Percentiles rank a stretch among this genome's conserved stretches.
phyloP scores from a whole-genome alignment of 2,113 vertebrate species.

The Caranx ignobilis region DNA sequence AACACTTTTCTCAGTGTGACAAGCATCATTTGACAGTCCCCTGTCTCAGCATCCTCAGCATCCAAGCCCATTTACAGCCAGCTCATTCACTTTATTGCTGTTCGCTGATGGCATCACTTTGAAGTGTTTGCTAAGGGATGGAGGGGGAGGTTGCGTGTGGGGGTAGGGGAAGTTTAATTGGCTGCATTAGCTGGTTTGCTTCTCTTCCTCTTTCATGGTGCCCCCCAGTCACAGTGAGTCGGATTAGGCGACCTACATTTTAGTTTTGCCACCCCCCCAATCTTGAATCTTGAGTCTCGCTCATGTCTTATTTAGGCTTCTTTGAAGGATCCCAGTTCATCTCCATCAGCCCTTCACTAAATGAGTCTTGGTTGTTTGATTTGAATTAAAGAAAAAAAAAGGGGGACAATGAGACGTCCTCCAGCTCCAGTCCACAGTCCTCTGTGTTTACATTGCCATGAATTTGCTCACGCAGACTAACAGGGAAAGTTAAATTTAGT shows the following conservation, averaged over 20 bases:
- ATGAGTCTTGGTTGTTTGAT: conserved; percentile 10
- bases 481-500: conserved; percentile 70
- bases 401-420: background rate
- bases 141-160: conserved; percentile 5
- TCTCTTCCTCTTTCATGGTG: conserved; percentile 45
- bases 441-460: conserved; percentile 38
- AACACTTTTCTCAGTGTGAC: conserved; percentile 57
- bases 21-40: conserved; percentile 70
- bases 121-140: conserved; percentile 64
- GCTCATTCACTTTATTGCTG: conserved; percentile 72
- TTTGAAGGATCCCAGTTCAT: conserved; percentile 24
- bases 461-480: conserved; percentile 28
- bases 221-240: conserved; percentile 49
- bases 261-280: background rate
- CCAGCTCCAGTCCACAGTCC: conserved; percentile 9
- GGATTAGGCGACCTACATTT: conserved; percentile 62
- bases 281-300: conserved; percentile 30
- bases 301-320: conserved; percentile 9
- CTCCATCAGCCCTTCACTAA: background rate
- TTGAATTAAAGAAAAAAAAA: background rate
- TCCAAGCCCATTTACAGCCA: conserved; percentile 61
- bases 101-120: conserved; percentile 78
- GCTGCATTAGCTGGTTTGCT: conserved; percentile 69
- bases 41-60: conserved; percentile 63
- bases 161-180: conserved; percentile 69